A percentile compares a stretch with the other conserved stretches of the same genome.
These are phyloP conservation scores for Brachionus plicatilis DNA, from an alignment of 1,140 invertebrate genomes.

Conservation along the genomic window DNA sequence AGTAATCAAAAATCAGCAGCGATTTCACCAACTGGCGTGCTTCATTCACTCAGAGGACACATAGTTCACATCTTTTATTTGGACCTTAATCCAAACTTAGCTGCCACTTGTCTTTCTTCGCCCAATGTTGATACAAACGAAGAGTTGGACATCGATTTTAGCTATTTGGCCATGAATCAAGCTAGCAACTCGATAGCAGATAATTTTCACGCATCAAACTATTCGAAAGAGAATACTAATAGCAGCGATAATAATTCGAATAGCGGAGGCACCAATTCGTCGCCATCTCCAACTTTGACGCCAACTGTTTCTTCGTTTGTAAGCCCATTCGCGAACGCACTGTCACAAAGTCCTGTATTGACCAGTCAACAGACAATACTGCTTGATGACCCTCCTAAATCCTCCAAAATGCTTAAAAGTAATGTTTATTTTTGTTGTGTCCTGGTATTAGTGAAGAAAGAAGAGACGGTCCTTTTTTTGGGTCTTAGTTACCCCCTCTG, in stretches of 20 bases:
- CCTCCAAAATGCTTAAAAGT: slow-evolving; percentile 30
- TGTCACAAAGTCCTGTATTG: neutral
- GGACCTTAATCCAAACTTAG: slow-evolving; percentile 73
- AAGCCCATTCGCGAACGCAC: neutral
- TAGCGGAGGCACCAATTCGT: neutral
- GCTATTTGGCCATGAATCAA: neutral
- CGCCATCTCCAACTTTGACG: neutral
- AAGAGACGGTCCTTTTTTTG: neutral
- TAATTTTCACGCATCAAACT: slow-evolving; percentile 11
- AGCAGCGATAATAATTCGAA: neutral
- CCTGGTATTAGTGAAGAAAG: neutral
- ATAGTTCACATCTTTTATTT: slow-evolving; percentile 89
- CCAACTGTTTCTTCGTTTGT: neutral
- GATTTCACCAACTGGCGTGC: slow-evolving; percentile 64
- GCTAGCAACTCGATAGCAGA: slow-evolving; percentile 37
- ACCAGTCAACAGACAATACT: neutral
- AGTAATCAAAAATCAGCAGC: neutral
- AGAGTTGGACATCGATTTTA: slow-evolving; percentile 20
- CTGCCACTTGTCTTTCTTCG: neutral
- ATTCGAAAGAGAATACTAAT: neutral
- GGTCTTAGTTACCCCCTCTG: no score
- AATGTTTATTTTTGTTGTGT: neutral
- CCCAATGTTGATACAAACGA: neutral
- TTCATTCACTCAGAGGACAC: slow-evolving; percentile 86
- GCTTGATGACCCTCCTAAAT: neutral